phyloP scores from a whole-genome alignment of 2,888 invertebrate genomes.

The Rhimphoctona megacephalus region DNA sequence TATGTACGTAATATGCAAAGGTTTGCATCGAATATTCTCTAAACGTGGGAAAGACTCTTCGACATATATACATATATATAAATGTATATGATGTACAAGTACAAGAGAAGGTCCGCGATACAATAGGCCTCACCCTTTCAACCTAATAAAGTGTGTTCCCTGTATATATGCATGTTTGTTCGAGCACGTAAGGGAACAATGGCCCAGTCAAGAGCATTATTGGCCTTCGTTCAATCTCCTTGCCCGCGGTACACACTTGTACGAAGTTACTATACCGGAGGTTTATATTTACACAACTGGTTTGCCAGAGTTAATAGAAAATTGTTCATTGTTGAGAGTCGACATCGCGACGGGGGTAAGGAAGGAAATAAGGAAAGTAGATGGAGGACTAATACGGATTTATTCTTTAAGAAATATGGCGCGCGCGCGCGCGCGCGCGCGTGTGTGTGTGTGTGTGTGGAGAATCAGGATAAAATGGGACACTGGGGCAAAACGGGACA shows the following conservation, averaged over 20 bases:
- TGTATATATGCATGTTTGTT: conserved; percentile 55
- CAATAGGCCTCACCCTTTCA: conserved; percentile 53
- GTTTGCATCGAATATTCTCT: conserved; percentile 46
- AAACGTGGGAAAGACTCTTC: conserved; percentile 63
- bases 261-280: conserved; percentile 15
- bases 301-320: conserved; percentile 67
- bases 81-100: conserved; percentile 21
- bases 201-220: conserved; percentile 69
- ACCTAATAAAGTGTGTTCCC: conserved; percentile 52
- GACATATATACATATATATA: neutral
- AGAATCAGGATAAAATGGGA: neutral
- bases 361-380: conserved; percentile 55
- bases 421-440: neutral
- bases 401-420: conserved; percentile 54
- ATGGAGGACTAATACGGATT: conserved; percentile 61
- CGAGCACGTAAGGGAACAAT: conserved; percentile 65
- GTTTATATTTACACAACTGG: conserved; percentile 67
- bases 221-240: conserved; percentile 61
- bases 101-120: conserved; percentile 43
- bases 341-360: conserved; percentile 35
- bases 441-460: neutral
- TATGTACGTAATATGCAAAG: conserved; percentile 43
- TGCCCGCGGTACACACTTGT: conserved; percentile 28
- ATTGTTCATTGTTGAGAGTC: conserved; percentile 67
- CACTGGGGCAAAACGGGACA: neutral